These are phyloP conservation scores for Theristicus caerulescens DNA, from an alignment of 2,113 vertebrate genomes.

Conservation along the genomic window DNA sequence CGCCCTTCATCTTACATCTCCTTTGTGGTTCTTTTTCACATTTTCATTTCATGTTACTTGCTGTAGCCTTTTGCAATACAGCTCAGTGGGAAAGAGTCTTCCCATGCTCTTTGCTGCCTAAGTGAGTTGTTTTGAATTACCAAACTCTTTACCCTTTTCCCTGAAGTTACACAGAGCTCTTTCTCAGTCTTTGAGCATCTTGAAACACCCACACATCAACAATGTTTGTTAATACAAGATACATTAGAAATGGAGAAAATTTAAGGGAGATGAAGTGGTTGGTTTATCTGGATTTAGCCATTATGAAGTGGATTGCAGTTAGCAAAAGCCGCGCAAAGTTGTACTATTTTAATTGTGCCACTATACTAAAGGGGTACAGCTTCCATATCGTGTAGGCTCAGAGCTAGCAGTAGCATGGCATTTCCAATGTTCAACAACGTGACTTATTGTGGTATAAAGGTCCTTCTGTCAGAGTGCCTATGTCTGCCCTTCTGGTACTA, in stretches of 20 bases:
- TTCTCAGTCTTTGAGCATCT: not conserved
- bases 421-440: not conserved
- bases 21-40: not conserved
- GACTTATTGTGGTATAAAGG: not conserved
- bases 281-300: not conserved
- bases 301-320: not conserved
- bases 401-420: not conserved
- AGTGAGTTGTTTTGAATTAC: not conserved
- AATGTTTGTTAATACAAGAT: not conserved
- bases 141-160: not conserved
- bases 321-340: not conserved
- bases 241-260: not conserved
- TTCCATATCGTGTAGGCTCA: not conserved
- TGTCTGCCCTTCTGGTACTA: not conserved
- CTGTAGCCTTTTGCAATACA: not conserved
- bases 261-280: not conserved
- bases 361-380: not conserved
- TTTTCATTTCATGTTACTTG: not conserved
- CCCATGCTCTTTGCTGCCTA: not conserved
- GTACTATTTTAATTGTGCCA: not conserved
- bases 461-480: not conserved
- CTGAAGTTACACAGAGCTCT: not conserved
- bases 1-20: not conserved
- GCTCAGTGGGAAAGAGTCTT: not conserved
- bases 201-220: not conserved